Evolutionary conservation across 1,140 invertebrate species (phyloP), one percentile per base, ranked within the genome.

Genomic region (Scaptomyza graminum): DNA sequence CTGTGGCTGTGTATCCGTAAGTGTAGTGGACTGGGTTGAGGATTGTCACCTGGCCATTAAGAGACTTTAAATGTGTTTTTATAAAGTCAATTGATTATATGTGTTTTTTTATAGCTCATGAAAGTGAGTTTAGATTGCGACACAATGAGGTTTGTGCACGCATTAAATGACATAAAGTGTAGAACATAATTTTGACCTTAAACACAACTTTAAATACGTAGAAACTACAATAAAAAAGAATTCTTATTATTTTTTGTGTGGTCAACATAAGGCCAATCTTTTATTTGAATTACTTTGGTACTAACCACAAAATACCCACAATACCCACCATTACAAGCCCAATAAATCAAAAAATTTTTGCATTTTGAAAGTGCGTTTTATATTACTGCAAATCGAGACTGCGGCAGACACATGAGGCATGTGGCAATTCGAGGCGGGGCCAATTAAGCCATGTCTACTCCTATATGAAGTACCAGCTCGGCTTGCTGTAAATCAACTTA

Each of bases 341-440:
- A 59, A 83, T 83, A 84, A 83, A 83, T 83, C 79, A 83, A 79
- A 84, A 77, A 74, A 56, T 74, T 50, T 74, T 55, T 44, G 54
- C 61, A 51, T 72, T 81, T 83, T 65, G 79, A 83, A 83, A 83
- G 79, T 83, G 79, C 79, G 79, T 83, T 76, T 83, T 70, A 69
- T 82, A 83, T 83, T 83, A 83, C 80, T 51, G 44, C 76, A 79
- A 84, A 67, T 75, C 62, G 68, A 78, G 55, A 68, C 70, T 60
- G 39, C 39, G 44, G 31, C 39, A 51, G 54, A 55, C 61, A 68
- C 62, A 76, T 67, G 73, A 57, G 73, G 74, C 75, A 77, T 52
- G 34, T 62, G 69, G 57, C 69, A 72, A 66, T 51, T 69, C 18
- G 31, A 81, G 79, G 73, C 60, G 71, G 76, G 76, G 72, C 79